phyloP scores from a whole-genome alignment of 2,888 invertebrate genomes.

The Ommatoiulus sabulosus region DNA sequence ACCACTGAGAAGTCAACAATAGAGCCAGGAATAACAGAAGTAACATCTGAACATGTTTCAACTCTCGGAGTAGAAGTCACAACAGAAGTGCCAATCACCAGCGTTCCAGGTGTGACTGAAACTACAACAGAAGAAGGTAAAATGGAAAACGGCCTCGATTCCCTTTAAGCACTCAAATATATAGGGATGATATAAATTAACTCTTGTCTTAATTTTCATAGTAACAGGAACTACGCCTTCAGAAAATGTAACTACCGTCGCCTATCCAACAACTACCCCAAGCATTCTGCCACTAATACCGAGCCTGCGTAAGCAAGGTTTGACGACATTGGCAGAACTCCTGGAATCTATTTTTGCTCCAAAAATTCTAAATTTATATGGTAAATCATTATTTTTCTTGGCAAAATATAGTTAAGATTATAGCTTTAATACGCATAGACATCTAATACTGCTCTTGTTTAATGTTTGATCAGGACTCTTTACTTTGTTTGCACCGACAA shows the following conservation, averaged over 20 bases:
- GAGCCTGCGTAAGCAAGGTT: background rate
- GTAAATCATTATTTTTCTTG: background rate
- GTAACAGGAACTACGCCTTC: background rate
- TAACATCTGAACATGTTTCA: background rate
- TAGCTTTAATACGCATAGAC: background rate
- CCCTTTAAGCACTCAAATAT: too few species aligned
- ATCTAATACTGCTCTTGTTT: background rate
- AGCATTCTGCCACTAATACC: slow-evolving; percentile 45
- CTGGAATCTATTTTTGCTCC: slow-evolving; percentile 53
- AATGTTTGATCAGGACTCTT: slow-evolving; percentile 35
- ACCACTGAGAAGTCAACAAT: slow-evolving; percentile 13
- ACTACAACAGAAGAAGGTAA: background rate
- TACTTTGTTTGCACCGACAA: slow-evolving; percentile 56
- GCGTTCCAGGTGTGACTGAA: background rate
- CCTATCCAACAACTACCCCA: background rate
- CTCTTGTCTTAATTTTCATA: background rate
- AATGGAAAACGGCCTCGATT: too few species aligned
- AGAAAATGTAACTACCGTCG: background rate
- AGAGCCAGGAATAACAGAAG: background rate
- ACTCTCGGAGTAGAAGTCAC: background rate
- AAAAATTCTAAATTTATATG: slow-evolving; percentile 55
- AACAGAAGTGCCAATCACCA: background rate
- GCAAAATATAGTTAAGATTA: background rate
- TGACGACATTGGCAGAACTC: slow-evolving; percentile 50
- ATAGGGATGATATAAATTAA: too few species aligned